Conservation (phyloP, 2,797 vertebrate genomes). For the Enteromius treurensis region DNA sequence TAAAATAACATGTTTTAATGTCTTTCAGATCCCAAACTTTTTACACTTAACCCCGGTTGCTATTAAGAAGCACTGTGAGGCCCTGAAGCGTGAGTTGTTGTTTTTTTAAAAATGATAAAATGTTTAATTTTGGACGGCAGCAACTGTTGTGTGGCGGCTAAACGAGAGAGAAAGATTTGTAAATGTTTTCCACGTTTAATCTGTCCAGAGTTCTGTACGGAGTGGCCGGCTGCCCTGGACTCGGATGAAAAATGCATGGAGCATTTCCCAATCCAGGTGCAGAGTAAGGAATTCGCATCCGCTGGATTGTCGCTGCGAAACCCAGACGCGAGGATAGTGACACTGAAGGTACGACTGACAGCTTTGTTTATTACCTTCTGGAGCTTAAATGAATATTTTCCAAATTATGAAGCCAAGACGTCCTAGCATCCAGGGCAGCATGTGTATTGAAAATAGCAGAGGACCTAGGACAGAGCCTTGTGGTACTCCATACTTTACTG, state of each 20-base stretch:
- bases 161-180: neutral
- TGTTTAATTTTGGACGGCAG: no score
- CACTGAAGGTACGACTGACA: conserved; percentile 81
- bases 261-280: conserved; percentile 87
- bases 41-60: conserved; percentile 94
- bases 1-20: neutral
- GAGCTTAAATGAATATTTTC: neutral
- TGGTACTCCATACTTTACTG: no score
- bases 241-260: conserved; percentile 82
- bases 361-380: neutral
- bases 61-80: conserved; percentile 92
- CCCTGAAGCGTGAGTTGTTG: conserved; percentile 85
- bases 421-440: no score
- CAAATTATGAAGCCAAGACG: neutral
- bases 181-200: neutral
- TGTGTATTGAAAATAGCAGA: no score
- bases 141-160: neutral
- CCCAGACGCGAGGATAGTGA: conserved; percentile 85
- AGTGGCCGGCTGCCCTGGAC: conserved; percentile 90
- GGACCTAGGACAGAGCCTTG: no score
- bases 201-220: conserved; percentile 89
- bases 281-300: conserved; percentile 84
- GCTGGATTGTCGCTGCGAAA: conserved; percentile 87
- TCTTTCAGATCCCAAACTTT: conserved; percentile 95
- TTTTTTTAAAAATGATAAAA: neutral